Conservation (phyloP, 2,797 vertebrate species). For the Scarus forsteni region DNA sequence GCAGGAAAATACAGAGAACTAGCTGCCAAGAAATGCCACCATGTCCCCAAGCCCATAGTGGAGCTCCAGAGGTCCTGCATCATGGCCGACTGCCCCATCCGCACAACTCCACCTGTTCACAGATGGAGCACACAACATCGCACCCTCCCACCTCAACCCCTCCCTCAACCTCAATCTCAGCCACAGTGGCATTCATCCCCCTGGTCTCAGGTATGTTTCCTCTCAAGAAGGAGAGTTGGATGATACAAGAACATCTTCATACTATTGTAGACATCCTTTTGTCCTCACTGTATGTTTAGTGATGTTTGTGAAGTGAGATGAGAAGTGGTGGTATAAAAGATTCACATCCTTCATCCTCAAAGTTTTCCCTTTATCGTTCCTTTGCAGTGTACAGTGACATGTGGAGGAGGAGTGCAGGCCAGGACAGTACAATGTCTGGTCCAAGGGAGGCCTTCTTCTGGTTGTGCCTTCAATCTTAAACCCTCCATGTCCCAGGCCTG, state of each 20-base stretch:
- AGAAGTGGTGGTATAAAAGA: neutral
- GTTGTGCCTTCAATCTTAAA: constrained; percentile 83
- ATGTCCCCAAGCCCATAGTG: constrained; percentile 82
- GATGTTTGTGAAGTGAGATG: too few species aligned
- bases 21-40: constrained; percentile 86
- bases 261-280: too few species aligned
- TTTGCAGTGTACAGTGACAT: constrained; percentile 91
- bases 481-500: constrained; percentile 87
- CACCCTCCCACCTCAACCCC: constrained; percentile 44
- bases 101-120: constrained; percentile 49
- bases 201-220: constrained; percentile 88
- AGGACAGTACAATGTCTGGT: constrained; percentile 87
- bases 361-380: constrained; percentile 22
- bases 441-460: constrained; percentile 76
- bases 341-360: neutral
- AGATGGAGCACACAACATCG: constrained; percentile 50
- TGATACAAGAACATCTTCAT: neutral
- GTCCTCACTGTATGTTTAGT: too few species aligned
- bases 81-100: constrained; percentile 77
- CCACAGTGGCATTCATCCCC: constrained; percentile 87
- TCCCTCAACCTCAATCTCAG: constrained; percentile 41
- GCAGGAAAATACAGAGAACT: constrained; percentile 90
- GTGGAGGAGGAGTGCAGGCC: constrained; percentile 90
- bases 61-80: constrained; percentile 85
- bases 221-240: too few species aligned